Percentiles rank a stretch among this genome's conserved stretches.
Conservation (phyloP, 2,888 invertebrate genomes). For the Drosophila rubida region DNA sequence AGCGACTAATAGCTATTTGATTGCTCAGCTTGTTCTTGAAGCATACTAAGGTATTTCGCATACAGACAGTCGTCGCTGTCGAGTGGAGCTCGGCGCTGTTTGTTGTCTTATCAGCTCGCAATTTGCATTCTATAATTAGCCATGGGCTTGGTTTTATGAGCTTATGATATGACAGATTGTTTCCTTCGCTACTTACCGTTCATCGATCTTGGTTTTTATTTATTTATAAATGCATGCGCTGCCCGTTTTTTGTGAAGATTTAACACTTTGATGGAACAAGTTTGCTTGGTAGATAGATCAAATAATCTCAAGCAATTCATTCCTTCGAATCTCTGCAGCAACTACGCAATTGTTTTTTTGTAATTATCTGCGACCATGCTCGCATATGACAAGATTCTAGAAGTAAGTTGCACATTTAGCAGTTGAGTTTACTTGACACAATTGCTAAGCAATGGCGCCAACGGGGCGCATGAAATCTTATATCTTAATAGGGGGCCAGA, state of each 20-base stretch:
- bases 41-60: conserved; percentile 10
- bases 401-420: background rate
- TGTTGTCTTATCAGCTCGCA: conserved; percentile 43
- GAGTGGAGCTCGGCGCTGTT: conserved; percentile 1
- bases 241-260: background rate
- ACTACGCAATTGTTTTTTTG: background rate
- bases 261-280: background rate
- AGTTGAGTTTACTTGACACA: conserved; percentile 20
- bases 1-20: conserved; percentile 50
- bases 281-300: background rate
- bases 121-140: conserved; percentile 49
- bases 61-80: background rate
- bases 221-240: background rate
- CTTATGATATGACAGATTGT: conserved; percentile 50
- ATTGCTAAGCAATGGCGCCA: background rate
- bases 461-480: conserved; percentile 9
- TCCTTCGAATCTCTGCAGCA: background rate
- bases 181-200: conserved; percentile 22
- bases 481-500: background rate
- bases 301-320: background rate
- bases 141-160: conserved; percentile 33
- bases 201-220: conserved; percentile 29
- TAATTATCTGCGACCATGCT: conserved; percentile 11
- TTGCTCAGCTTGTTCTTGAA: conserved; percentile 46
- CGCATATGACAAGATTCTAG: conserved; percentile 3